phyloP scores from a whole-genome alignment of 2,113 vertebrate species.

The Penelope pileata region DNA sequence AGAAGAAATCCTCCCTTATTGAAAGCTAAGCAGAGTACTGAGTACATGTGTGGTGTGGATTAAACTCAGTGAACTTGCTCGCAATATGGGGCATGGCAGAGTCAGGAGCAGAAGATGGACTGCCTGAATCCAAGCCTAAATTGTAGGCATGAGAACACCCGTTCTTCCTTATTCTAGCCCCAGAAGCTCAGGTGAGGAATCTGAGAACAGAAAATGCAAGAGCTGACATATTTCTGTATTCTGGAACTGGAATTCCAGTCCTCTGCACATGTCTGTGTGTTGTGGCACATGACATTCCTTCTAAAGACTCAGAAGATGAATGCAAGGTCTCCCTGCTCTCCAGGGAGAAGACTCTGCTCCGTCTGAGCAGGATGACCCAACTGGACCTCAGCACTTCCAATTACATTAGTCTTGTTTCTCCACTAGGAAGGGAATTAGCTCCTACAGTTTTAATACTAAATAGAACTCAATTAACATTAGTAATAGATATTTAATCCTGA shows the following conservation, averaged over 20 bases:
- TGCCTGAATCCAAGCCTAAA: neutral
- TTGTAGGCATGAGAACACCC: neutral
- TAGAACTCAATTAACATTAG: neutral
- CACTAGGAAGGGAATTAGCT: neutral
- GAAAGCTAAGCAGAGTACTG: neutral
- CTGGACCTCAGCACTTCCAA: neutral
- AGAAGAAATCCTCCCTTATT: neutral
- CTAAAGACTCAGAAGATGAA: neutral
- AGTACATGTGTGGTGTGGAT: neutral
- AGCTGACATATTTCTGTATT: neutral
- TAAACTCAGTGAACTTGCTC: neutral
- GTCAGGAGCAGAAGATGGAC: neutral
- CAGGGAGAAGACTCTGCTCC: neutral
- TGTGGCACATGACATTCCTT: fast-evolving
- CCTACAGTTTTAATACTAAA: neutral
- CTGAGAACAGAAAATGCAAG: neutral
- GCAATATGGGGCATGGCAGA: neutral
- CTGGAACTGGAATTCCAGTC: neutral
- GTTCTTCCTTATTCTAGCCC: neutral
- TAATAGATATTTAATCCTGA: neutral
- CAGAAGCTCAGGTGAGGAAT: neutral
- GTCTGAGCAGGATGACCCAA: constrained; percentile 10
- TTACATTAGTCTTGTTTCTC: neutral
- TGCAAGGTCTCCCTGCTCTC: neutral
- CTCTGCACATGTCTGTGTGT: neutral